phyloP scores from a whole-genome alignment of 2,888 invertebrate genomes.

The Harpagoxenus sublaevis region DNA sequence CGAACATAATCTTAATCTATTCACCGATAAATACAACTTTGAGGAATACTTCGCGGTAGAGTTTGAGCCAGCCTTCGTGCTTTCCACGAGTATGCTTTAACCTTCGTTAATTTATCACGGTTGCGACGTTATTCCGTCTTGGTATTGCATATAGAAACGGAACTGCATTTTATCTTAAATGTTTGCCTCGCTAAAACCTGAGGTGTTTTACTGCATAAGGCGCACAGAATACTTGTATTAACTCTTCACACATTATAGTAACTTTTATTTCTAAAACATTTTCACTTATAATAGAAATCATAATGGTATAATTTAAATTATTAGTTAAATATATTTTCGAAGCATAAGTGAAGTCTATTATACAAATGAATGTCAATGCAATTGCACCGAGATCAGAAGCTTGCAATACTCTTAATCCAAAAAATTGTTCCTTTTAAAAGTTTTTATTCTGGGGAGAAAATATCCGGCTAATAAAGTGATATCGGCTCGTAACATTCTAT shows the following conservation, averaged over 20 bases:
- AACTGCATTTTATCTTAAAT: slow-evolving; percentile 19
- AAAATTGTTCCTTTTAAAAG: neutral
- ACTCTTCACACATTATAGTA: neutral
- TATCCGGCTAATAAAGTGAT: slow-evolving; percentile 48
- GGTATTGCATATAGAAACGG: neutral
- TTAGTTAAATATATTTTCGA: neutral
- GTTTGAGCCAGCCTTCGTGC: slow-evolving; percentile 15
- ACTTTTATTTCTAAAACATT: slow-evolving; percentile 9
- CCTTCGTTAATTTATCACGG: slow-evolving; percentile 51
- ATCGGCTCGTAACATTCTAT: slow-evolving; percentile 17
- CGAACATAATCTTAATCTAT: slow-evolving; percentile 55
- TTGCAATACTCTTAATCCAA: slow-evolving; percentile 13
- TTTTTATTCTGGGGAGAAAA: slow-evolving; percentile 32
- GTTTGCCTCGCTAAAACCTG: neutral
- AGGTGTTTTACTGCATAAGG: neutral
- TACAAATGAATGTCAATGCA: neutral
- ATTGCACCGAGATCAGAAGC: slow-evolving; percentile 19
- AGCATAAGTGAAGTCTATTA: neutral
- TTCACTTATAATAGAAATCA: neutral
- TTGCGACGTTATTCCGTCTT: slow-evolving; percentile 27
- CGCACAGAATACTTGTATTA: neutral
- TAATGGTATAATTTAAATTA: neutral
- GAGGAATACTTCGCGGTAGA: slow-evolving; percentile 44
- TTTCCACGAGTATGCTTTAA: slow-evolving; percentile 11
- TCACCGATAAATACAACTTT: slow-evolving; percentile 55